Evolutionary conservation across 2,797 vertebrate species (phyloP).

Genomic region (Eulemur albifrons): DNA sequence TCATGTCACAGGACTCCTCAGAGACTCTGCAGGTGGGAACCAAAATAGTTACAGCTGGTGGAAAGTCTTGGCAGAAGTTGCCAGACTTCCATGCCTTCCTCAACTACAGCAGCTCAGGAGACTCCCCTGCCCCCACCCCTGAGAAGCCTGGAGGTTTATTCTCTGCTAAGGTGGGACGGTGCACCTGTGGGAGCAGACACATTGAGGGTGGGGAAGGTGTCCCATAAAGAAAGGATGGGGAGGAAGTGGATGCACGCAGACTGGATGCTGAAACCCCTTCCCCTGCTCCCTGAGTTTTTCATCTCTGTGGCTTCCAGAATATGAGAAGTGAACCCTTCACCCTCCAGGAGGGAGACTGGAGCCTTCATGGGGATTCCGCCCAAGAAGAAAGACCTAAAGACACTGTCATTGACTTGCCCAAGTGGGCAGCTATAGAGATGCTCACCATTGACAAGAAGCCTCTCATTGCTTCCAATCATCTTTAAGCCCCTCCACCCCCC

Average conservation of each 20-base stretch:
- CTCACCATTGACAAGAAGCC: fast-evolving
- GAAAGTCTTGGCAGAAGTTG: neutral
- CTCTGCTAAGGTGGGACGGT: neutral
- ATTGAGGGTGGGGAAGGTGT: neutral
- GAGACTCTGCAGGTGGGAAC: neutral
- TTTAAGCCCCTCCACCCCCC: no score
- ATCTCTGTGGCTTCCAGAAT: neutral
- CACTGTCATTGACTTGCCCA: neutral
- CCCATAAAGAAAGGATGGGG: neutral
- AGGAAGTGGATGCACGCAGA: no score
- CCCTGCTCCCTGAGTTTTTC: neutral
- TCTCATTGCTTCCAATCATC: neutral
- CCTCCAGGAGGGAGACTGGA: neutral
- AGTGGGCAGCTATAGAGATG: fast-evolving
- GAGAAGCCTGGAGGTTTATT: neutral
- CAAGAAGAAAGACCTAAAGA: neutral
- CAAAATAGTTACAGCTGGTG: neutral
- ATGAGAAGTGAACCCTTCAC: neutral
- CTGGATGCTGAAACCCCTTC: neutral
- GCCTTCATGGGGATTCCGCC: neutral
- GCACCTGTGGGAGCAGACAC: neutral
- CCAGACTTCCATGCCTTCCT: neutral
- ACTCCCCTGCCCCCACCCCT: no score
- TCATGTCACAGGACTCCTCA: neutral
- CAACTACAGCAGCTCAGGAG: neutral